These are phyloP conservation scores for Ceraclea dissimilis DNA, from an alignment of 2,888 invertebrate genomes.

Conservation along the genomic window DNA sequence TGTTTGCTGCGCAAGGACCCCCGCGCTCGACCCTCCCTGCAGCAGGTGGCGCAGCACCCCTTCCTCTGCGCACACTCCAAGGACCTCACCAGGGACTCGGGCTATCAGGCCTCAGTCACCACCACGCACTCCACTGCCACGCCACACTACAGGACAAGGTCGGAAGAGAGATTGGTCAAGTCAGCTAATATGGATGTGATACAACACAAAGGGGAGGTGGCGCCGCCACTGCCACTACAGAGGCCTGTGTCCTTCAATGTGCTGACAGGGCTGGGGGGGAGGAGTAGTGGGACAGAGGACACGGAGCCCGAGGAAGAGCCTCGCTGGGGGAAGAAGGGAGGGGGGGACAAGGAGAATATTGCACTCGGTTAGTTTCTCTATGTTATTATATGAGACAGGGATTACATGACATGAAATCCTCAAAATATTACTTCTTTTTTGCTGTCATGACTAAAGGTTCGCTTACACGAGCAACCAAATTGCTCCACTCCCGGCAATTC, in stretches of 20 bases:
- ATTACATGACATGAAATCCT: too few relatives aligned
- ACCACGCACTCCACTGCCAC: constrained; percentile 40
- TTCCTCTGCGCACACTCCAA: constrained; percentile 45
- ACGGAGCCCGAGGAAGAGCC: not conserved
- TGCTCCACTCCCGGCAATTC: too few relatives aligned
- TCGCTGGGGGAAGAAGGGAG: not conserved
- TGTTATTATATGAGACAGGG: too few relatives aligned
- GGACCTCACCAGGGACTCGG: constrained; percentile 43
- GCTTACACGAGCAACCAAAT: too few relatives aligned
- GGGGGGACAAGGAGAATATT: not conserved
- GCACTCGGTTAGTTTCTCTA: too few relatives aligned
- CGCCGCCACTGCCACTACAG: not conserved
- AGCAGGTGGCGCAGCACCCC: constrained; percentile 70
- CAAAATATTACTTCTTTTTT: too few relatives aligned
- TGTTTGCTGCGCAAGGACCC: constrained; percentile 83
- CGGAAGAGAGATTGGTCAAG: constrained; percentile 31
- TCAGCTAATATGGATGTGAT: constrained; percentile 30
- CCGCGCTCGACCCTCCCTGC: constrained; percentile 68
- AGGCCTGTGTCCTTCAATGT: constrained; percentile 36
- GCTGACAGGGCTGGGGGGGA: constrained; percentile 31
- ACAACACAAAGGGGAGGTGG: constrained; percentile 28
- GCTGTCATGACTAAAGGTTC: too few relatives aligned
- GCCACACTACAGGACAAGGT: constrained; percentile 33
- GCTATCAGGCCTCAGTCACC: constrained; percentile 42
- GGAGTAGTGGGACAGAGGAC: constrained; percentile 23